Evolutionary conservation across 64 coral and sea anemone species (phyloP), one percentile per base, ranked within the genome.

Genomic region (Porites australiensis): DNA sequence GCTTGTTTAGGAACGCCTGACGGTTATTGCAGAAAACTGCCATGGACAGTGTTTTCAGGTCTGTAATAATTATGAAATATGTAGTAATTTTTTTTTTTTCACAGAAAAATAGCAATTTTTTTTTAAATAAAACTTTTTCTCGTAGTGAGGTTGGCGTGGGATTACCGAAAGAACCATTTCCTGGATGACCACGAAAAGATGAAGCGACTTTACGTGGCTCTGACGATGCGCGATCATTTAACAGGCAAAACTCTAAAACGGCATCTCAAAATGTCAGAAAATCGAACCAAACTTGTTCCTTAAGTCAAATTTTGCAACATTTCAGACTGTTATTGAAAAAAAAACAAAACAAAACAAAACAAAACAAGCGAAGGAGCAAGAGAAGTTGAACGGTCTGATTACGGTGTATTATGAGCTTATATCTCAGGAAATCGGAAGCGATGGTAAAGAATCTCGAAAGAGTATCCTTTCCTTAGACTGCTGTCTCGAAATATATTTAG

Each of bases 161-260:
- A 69, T 69, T 69, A n/a, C 65, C 65, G 65, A 69, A 69, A 69
- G 65, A 69, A 69, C 65, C 65, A 69, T 69, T 69, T 69, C 65
- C 65, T 23, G 65, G 16, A 69, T 19, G 65, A 69, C 13, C 18
- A 69, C 65, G 7, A 69, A 13, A 23, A 69, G 65, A 69, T 69
- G 65, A 69, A 69, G 65, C 13, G 65, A 69, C 65, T 69, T 69
- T 69, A 69, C 65, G 65, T 69, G 0, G 65, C 65, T 69, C 65
- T 69, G 19, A 69, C 65, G 16, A 69, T 69, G 65, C 13, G 65
- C 18, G 65, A 69, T 69, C 65, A 69, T 69, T 69, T 69, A 69
- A 19, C 65, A 69, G 65, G 65, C 65, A 69, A 23, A 69, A 69
- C 65, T 69, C 65, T 69, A n/a, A 69, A 69, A 69, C n/a, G 65